Base-by-base conservation (phyloP, 2,888 invertebrate genomes). In the Neoitamus cyanurus region DNA sequence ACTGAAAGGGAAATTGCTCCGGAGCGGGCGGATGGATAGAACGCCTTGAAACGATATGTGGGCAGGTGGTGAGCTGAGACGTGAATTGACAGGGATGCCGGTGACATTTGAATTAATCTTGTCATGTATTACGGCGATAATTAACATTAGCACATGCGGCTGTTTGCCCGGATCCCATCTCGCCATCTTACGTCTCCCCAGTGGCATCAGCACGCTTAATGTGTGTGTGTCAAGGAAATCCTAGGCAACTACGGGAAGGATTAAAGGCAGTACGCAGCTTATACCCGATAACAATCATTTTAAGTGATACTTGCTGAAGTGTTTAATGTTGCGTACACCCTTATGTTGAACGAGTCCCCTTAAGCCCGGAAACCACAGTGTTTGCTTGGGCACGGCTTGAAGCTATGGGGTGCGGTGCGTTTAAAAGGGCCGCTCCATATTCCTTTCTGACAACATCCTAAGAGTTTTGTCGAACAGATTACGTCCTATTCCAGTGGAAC, bases 21-120 rank as follows among this genome's bases (percentile, higher is more conserved):
- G 34, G 34, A 25, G 25, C n/a, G 25, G n/a, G 70, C 70, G 70
- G 30, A 70, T n/a, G 70, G 34, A 4, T 34, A 28, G 31, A n/a
- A 28, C 30, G 70, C 70, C 30, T 70, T 25, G 25, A 58, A 58
- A 58, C 20, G 58, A 58, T 58, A 7, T 58, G 58, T 15, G 42
- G 75, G 28, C 34, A 75, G 42, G 75, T 42, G 42, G 42, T 75
- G 75, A 42, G 42, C 28, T 25, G 75, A 25, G 20, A 42, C 20
- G 75, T 37, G 42, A 34, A 78, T 78, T 78, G 78, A 78, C 58
- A 75, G 78, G 78, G 48, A 30, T 78, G 78, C 48, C 34, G 48
- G 46, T 78, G 78, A 78, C 78, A 78, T 58, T 78, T 78, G 78
- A 78, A 78, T 78, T 78, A 78, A 78, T 78, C 58, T 20, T 11